Evolutionary conservation across 1,140 invertebrate genomes (phyloP).

Genomic region (Drosophila simulans): DNA sequence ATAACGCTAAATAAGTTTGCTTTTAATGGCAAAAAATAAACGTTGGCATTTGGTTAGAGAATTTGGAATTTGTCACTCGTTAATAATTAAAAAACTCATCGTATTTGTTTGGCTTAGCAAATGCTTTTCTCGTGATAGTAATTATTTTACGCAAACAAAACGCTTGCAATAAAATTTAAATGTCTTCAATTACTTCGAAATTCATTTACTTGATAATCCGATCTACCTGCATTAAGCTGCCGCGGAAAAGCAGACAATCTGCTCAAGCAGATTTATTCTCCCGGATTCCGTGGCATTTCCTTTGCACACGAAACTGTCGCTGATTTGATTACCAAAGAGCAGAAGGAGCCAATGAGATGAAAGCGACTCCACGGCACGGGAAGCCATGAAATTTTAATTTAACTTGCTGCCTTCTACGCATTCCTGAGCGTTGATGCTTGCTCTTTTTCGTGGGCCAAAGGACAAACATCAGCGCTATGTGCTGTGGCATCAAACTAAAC

Average conservation of each 20-base stretch:
- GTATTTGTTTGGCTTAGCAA: neutral
- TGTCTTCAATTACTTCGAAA: constrained; percentile 30
- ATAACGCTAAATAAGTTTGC: no score
- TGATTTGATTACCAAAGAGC: constrained; percentile 38
- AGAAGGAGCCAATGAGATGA: constrained; percentile 17
- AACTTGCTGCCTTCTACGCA: constrained; percentile 42
- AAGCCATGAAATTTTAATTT: constrained; percentile 78
- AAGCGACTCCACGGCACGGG: constrained; percentile 25
- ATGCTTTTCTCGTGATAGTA: neutral
- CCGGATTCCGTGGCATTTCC: constrained; percentile 21
- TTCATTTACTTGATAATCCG: constrained; percentile 31
- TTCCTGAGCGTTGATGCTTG: constrained; percentile 7
- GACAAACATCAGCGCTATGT: constrained; percentile 66
- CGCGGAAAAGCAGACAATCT: constrained; percentile 12
- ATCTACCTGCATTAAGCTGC: constrained; percentile 10
- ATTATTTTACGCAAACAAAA: constrained; percentile 8
- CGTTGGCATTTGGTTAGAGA: neutral
- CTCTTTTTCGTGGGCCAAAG: constrained; percentile 31
- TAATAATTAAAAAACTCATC: neutral
- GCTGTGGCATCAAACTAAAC: constrained; percentile 59
- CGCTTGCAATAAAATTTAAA: constrained; percentile 21
- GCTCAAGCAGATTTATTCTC: constrained; percentile 39
- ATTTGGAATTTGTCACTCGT: neutral
- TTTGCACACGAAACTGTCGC: constrained; percentile 25
- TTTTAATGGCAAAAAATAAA: neutral